A percentile compares a stretch with the other conserved stretches of the same genome.
Conservation (phyloP, 2,888 invertebrate genomes). For the Endotricha flammealis region DNA sequence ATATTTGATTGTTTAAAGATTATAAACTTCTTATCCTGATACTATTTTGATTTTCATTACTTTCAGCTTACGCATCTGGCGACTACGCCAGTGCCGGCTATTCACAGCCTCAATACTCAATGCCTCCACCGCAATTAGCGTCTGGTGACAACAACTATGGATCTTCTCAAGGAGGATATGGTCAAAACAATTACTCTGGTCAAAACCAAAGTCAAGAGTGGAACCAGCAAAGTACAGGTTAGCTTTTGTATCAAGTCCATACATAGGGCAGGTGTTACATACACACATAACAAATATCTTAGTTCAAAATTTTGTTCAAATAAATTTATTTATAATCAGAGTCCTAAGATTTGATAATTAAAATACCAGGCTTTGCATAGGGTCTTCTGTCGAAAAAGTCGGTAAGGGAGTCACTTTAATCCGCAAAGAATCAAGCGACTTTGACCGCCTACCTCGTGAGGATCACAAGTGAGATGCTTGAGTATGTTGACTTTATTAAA, state of each 20-base stretch:
- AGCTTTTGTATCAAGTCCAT: no score
- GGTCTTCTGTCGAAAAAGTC: no score
- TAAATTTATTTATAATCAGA: no score
- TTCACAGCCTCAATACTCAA: slow-evolving; percentile 59
- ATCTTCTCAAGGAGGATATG: slow-evolving; percentile 49
- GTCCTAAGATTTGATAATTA: no score
- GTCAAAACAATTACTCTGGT: slow-evolving; percentile 48
- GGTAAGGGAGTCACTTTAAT: no score
- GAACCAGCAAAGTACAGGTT: slow-evolving; percentile 53
- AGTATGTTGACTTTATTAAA: no score
- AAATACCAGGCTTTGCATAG: no score
- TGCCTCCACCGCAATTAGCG: slow-evolving; percentile 62
- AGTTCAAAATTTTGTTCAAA: background rate
- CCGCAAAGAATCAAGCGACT: no score
- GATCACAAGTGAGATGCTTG: no score
- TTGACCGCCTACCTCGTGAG: no score
- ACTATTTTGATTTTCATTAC: no score
- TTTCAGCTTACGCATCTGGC: slow-evolving; percentile 53
- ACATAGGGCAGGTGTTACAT: no score
- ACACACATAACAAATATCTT: background rate
- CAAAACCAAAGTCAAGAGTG: slow-evolving; percentile 52
- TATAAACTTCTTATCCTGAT: background rate
- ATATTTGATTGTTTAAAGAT: slow-evolving; percentile 7
- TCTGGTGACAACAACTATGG: slow-evolving; percentile 59
- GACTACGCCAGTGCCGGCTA: slow-evolving; percentile 58